Conservation (phyloP, 2,113 vertebrate genomes). For the Piaya cayana region DNA sequence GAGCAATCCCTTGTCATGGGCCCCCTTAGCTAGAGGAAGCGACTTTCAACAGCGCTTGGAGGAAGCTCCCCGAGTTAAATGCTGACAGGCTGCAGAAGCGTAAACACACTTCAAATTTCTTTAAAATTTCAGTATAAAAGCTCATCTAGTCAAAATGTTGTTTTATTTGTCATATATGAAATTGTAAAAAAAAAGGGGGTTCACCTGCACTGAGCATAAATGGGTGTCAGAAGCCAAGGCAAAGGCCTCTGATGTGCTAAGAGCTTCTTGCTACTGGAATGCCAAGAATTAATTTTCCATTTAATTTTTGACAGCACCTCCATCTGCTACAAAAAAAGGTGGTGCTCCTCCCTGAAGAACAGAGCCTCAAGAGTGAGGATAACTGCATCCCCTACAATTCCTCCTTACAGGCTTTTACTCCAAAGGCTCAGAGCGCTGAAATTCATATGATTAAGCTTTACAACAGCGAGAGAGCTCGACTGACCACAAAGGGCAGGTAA, state of each 20-base stretch:
- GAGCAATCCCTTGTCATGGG: neutral
- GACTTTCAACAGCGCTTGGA: neutral
- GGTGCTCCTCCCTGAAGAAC: neutral
- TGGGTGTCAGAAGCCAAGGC: neutral
- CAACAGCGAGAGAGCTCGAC: fast-evolving
- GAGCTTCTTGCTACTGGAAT: neutral
- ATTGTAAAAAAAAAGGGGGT: neutral
- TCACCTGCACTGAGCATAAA: neutral
- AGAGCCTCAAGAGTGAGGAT: neutral
- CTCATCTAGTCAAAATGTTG: neutral
- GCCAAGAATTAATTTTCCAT: neutral
- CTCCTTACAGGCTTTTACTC: neutral
- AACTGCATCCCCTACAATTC: neutral
- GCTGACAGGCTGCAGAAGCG: neutral
- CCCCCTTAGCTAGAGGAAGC: fast-evolving
- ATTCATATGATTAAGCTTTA: neutral
- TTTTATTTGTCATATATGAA: neutral
- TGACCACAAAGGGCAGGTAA: neutral
- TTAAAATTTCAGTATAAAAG: neutral
- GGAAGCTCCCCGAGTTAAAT: neutral
- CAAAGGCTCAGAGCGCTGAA: fast-evolving
- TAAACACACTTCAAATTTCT: neutral
- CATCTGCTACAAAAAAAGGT: neutral
- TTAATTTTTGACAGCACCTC: neutral
- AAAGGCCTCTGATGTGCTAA: neutral